Evolutionary conservation across 2,888 invertebrate species (phyloP).

Genomic region (Pheosia tremula): DNA sequence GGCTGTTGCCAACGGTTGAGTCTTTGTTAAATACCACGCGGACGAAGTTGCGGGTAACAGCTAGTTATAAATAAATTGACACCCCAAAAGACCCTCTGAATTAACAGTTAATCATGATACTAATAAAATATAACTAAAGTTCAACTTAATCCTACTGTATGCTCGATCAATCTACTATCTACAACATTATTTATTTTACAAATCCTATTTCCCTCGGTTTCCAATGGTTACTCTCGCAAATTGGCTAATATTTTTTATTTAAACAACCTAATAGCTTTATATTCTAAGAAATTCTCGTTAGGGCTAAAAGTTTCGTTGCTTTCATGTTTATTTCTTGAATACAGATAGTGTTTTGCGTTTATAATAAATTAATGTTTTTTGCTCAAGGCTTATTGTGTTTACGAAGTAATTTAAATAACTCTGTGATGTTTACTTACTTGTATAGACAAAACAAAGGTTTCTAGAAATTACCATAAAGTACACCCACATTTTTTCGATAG

Average conservation of each 20-base stretch:
- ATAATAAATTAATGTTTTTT: not conserved
- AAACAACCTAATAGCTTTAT: slow-evolving; percentile 20
- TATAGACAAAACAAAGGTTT: too few relatives aligned
- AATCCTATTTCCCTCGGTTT: slow-evolving; percentile 17
- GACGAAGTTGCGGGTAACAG: too few relatives aligned
- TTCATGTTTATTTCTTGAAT: slow-evolving; percentile 9
- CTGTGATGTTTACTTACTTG: too few relatives aligned
- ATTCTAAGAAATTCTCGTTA: slow-evolving; percentile 9
- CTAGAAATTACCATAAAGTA: too few relatives aligned
- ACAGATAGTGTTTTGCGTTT: not conserved
- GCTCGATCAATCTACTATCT: not conserved
- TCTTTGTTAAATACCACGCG: too few relatives aligned
- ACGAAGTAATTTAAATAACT: too few relatives aligned
- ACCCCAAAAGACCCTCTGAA: too few relatives aligned
- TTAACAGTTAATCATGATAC: too few relatives aligned
- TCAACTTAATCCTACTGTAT: not conserved
- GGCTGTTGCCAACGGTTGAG: too few relatives aligned
- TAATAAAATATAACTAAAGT: too few relatives aligned
- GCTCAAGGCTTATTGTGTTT: not conserved
- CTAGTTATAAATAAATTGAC: too few relatives aligned
- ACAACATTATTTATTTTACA: slow-evolving; percentile 17
- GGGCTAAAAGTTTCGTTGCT: slow-evolving; percentile 9
- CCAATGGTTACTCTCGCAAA: slow-evolving; percentile 14
- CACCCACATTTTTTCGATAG: too few relatives aligned
- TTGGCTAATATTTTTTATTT: slow-evolving; percentile 20